phyloP scores from a whole-genome alignment of 2,113 vertebrate species.

The Oreochromis niloticus region DNA sequence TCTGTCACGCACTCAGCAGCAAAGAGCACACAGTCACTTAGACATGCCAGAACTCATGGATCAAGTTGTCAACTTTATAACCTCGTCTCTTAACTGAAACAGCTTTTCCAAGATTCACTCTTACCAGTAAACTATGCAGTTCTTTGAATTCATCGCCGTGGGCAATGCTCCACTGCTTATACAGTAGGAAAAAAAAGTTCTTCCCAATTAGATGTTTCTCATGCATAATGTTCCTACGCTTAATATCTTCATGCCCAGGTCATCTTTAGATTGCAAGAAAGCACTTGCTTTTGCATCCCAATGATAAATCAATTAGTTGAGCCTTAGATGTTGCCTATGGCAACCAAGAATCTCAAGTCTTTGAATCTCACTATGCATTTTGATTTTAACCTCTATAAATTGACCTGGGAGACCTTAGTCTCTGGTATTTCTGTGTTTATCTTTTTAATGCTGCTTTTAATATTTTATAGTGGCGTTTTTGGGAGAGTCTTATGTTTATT shows the following conservation, averaged over 20 bases:
- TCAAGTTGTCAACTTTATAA: background rate
- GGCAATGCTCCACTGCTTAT: background rate
- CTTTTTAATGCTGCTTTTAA: background rate
- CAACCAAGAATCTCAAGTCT: background rate
- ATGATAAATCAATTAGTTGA: conserved; percentile 7
- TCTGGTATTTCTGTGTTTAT: background rate
- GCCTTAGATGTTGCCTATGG: background rate
- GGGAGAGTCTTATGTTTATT: background rate
- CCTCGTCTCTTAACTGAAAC: background rate
- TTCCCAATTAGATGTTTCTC: background rate
- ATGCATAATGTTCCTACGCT: background rate
- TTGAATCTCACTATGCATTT: background rate
- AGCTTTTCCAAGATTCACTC: background rate
- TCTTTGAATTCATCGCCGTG: background rate
- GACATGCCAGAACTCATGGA: background rate
- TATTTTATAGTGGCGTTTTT: background rate
- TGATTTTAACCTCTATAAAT: background rate
- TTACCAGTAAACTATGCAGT: background rate
- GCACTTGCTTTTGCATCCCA: background rate
- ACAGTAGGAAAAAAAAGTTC: background rate
- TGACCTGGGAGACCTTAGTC: background rate
- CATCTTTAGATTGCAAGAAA: background rate
- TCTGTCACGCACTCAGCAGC: background rate
- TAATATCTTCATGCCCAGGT: background rate
- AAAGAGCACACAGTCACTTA: conserved; percentile 1